These are phyloP conservation scores for Stomorhina lunata DNA, from an alignment of 2,888 invertebrate genomes.

Conservation along the genomic window DNA sequence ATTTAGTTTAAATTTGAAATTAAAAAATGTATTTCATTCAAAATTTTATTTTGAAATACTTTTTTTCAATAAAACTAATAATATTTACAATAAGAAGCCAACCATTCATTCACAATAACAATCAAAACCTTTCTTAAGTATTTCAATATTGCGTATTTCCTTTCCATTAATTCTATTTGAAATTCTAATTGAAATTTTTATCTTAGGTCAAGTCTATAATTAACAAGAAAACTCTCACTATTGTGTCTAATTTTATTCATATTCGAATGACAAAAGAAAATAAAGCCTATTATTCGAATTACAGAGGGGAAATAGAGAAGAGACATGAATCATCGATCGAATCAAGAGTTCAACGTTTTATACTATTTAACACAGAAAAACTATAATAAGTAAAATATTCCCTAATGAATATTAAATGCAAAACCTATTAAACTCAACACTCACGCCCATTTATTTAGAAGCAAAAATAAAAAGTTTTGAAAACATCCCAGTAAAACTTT, in stretches of 20 bases:
- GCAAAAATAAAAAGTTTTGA: neutral
- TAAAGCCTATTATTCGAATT: neutral
- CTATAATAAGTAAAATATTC: slow-evolving; percentile 19
- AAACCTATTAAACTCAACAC: neutral
- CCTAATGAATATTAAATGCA: slow-evolving; percentile 45
- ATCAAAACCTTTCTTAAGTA: too few species aligned
- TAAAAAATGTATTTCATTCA: too few species aligned
- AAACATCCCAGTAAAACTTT: slow-evolving; percentile 1
- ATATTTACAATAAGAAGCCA: too few species aligned
- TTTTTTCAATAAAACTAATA: too few species aligned
- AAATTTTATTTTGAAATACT: too few species aligned
- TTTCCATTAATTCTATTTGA: neutral
- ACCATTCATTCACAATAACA: too few species aligned
- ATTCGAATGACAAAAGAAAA: slow-evolving; percentile 20
- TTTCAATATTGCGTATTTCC: too few species aligned
- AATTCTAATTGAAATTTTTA: neutral
- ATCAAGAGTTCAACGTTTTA: slow-evolving; percentile 5
- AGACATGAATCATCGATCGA: slow-evolving; percentile 26
- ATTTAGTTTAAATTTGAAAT: too few species aligned
- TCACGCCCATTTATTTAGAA: neutral
- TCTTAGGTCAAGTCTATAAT: slow-evolving; percentile 28
- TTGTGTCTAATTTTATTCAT: neutral
- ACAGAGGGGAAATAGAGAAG: too few species aligned
- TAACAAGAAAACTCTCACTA: slow-evolving; percentile 5
- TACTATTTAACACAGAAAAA: slow-evolving; percentile 17